Base-by-base conservation (phyloP, 2,113 vertebrate genomes). In the Eulemur rufifrons region DNA sequence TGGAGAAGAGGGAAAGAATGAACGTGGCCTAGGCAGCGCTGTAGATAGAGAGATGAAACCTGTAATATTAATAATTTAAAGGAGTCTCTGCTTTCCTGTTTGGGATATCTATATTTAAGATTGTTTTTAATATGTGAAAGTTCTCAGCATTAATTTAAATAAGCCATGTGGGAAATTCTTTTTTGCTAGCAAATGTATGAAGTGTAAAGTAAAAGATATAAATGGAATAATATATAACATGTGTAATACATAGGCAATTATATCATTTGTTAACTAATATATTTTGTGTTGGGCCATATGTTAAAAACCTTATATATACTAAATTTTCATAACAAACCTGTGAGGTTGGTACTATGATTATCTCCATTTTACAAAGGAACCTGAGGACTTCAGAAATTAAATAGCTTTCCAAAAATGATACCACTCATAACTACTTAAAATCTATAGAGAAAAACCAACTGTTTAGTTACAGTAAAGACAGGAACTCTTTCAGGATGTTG, bases 141-240 rank as follows among this genome's bases (percentile, higher is more conserved):
- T 69, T 76, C 12, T 94, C 77, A 91, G 25, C 39, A 85, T 82
- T 89, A 59, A 91, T 63, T 91, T 93, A 69, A 86, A 83, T 23
- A 89, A 95, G 59, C 32, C 15, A 42, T 27, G 47, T 85, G 13
- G 64, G 64, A 91, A 56, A 92, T 73, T 47, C 23, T 73, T 3
- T 87, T 84, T 93, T 81, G n/a, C 42, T 85, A 89, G 45, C 34
- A 96, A 78, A 71, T 37, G 7, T 39, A 86, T 80, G 25, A 88
- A 66, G 8, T 54, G 9, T 59, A 81, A 78, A 94, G 21, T 91
- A 90, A 91, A 95, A 74, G 15, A 47, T 50, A 56, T 25, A 68
- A 74, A 56, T 42, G 5, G 20, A 69, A 92, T 83, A 63, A 68
- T 91, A 39, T 37, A 39, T 52, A 73, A 64, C 52, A 84, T 86